Evolutionary conservation across 2,797 vertebrate genomes (phyloP), one percentile per base, ranked within the genome.

Genomic region (Prionace glauca): DNA sequence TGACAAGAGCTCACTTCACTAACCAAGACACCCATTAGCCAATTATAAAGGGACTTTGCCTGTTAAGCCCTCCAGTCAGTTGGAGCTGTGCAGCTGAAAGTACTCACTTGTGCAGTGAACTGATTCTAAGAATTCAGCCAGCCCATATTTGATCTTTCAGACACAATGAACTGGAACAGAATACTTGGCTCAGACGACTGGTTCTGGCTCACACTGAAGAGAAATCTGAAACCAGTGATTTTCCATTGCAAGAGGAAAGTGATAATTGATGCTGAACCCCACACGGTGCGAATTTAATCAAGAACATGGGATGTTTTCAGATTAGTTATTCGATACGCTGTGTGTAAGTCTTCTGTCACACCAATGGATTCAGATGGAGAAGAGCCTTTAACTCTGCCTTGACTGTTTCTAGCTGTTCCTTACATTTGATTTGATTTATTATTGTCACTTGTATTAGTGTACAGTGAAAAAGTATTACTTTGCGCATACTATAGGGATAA

Each of bases 201-300:
- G 45, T n/a, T 45, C 93, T 95, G 93, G 93, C 93, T 92, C 90
- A 41, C 62, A 74, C 36, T 74, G 77, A 72, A 95, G 71, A 95
- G 71, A 95, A 95, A 77, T 95, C 69, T 74, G 93, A 95, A 74
- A 95, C 41, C 93, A 74, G 93, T 72, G 93, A 95, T 95, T 95
- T 77, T 95, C 71, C 26, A 56, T 41, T 95, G 93, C 22, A 77
- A 74, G 71, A 56, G 93, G 45, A 50, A 69, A 95, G 71, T 74
- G 41, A 77, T 95, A 36, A 95, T 95, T 95, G 93, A 94, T 94
- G 69, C 22, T 67, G 93, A 74, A 26, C 93, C 71, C 45, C 71
- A 95, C 71, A 72, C 56, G 26, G 72, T 72, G 71, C 45, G 45
- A 95, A 77, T 77, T 72, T 77, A 74, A 74, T 95, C 93, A 95